These are phyloP conservation scores for Tachina fera DNA, from an alignment of 2,888 invertebrate species.

Conservation along the genomic window DNA sequence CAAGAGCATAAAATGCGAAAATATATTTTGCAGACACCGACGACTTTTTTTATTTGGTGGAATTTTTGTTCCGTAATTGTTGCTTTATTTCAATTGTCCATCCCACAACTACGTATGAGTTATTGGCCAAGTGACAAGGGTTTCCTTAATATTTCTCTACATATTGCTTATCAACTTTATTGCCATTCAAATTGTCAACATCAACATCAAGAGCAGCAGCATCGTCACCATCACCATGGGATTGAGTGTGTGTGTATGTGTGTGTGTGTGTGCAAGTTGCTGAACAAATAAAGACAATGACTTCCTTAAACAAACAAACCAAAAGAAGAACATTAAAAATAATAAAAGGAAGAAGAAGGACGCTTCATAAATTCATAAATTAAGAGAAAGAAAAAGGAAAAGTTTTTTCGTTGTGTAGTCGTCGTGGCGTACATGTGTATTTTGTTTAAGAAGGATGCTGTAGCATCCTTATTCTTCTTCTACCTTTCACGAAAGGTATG, in stretches of 20 bases:
- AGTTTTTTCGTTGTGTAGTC: background rate
- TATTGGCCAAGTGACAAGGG: conserved; percentile 39
- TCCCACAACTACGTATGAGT: background rate
- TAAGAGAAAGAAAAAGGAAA: background rate
- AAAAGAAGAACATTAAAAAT: background rate
- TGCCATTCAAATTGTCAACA: conserved; percentile 10
- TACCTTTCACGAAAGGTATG: conserved; percentile 40
- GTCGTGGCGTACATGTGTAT: background rate
- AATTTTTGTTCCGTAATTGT: conserved; percentile 6
- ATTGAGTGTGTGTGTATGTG: background rate
- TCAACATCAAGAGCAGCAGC: background rate
- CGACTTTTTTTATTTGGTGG: conserved; percentile 12
- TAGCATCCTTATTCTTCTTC: background rate
- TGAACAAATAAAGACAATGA: conserved; percentile 41
- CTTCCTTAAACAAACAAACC: conserved; percentile 24
- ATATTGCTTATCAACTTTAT: conserved; percentile 33
- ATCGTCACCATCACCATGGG: background rate
- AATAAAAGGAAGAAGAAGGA: background rate
- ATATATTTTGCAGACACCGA: background rate
- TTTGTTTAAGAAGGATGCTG: background rate
- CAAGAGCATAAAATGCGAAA: background rate
- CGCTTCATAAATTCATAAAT: background rate
- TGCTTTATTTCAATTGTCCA: conserved; percentile 14
- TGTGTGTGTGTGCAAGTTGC: conserved; percentile 10
- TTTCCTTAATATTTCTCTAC: conserved; percentile 35